Conservation (phyloP, 2,113 vertebrate species). For the Phasianus colchicus region DNA sequence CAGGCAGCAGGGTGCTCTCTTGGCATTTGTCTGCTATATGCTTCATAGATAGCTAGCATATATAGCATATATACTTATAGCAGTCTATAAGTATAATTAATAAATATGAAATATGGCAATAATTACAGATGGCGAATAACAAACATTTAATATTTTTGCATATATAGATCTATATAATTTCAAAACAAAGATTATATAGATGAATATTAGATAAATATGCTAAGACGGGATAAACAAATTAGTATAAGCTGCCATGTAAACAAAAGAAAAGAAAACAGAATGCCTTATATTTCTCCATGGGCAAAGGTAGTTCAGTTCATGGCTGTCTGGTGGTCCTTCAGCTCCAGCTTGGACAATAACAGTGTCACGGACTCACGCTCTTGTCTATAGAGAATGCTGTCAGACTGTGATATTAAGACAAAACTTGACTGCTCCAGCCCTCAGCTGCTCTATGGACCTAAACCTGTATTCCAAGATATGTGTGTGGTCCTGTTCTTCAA, state of each 20-base stretch:
- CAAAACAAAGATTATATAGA: neutral
- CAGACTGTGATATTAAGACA: neutral
- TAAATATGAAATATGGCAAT: neutral
- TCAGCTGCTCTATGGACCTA: neutral
- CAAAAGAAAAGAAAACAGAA: neutral
- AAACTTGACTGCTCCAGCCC: neutral
- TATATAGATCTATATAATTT: neutral
- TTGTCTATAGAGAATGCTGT: neutral
- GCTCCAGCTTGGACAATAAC: neutral
- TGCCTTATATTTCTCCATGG: neutral
- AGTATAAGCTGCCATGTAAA: neutral
- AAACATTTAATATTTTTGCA: neutral
- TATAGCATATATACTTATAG: no score
- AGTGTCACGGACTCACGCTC: neutral
- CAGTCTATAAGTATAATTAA: neutral
- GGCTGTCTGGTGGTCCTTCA: neutral
- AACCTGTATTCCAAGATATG: neutral
- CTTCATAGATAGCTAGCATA: no score
- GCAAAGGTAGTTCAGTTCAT: neutral
- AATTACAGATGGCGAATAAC: neutral
- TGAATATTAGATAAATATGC: neutral
- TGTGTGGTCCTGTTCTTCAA: neutral
- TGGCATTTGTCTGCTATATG: neutral
- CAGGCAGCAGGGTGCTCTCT: neutral
- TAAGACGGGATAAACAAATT: neutral